Conservation (phyloP, 2,113 vertebrate species). For the Shinisaurus crocodilurus region DNA sequence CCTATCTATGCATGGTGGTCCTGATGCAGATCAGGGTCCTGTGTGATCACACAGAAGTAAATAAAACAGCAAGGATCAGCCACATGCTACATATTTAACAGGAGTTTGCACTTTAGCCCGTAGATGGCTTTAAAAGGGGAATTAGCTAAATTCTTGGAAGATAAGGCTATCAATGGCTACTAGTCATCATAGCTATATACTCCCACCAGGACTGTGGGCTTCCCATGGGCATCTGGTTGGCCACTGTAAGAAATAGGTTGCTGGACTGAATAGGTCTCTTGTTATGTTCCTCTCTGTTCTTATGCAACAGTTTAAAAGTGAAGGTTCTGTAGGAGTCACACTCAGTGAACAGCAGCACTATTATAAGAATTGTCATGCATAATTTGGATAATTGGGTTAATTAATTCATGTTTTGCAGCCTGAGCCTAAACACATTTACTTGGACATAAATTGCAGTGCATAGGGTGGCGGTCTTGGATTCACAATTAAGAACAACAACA, state of each 20-base stretch:
- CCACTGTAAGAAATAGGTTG: neutral
- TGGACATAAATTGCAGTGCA: neutral
- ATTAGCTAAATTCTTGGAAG: too few species aligned
- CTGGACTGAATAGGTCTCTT: neutral
- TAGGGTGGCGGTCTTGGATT: rapidly evolving
- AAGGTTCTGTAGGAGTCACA: neutral
- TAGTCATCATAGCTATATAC: too few species aligned
- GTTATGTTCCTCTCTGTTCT: neutral
- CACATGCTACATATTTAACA: too few species aligned
- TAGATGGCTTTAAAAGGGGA: too few species aligned
- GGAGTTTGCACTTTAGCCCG: too few species aligned
- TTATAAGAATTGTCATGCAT: neutral
- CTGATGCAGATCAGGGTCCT: too few species aligned
- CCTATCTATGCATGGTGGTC: too few species aligned
- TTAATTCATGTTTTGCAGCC: neutral
- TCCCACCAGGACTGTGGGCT: too few species aligned
- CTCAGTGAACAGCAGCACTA: neutral
- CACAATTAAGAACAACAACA: neutral
- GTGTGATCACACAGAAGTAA: too few species aligned
- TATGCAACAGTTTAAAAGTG: neutral
- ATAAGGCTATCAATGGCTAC: too few species aligned
- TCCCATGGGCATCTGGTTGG: neutral
- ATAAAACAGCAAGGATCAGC: too few species aligned
- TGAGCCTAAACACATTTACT: neutral
- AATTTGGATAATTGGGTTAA: neutral